Conservation (phyloP, 2,888 invertebrate species). For the Bhutanitis thaidina region DNA sequence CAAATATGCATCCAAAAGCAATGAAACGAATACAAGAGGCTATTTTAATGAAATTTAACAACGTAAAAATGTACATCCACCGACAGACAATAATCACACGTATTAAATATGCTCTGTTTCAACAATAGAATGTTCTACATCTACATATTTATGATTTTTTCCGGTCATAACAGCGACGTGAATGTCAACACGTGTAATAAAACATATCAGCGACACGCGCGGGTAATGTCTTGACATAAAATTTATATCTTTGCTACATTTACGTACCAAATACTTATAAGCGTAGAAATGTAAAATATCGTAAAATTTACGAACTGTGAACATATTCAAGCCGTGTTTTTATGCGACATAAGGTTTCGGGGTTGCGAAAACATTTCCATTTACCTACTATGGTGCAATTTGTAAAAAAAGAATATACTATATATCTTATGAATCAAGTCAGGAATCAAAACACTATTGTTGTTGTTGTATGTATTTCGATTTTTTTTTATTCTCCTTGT, state of each 20-base stretch:
- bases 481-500: too few species aligned
- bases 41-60: too few species aligned
- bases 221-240: constrained; percentile 37
- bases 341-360: constrained; percentile 51
- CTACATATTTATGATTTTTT: background rate
- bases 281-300: constrained; percentile 42
- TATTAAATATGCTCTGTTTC: too few species aligned
- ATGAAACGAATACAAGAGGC: too few species aligned
- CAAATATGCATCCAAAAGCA: too few species aligned
- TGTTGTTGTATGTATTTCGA: too few species aligned
- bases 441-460: too few species aligned
- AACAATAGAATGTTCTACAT: background rate
- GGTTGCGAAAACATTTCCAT: constrained; percentile 1
- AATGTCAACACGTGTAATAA: constrained; percentile 50
- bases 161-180: background rate
- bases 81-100: too few species aligned
- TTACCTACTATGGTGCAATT: constrained; percentile 4
- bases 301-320: constrained; percentile 75
- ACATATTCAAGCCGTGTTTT: constrained; percentile 60
- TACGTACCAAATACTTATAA: constrained; percentile 36
- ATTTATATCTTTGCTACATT: constrained; percentile 38
- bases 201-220: constrained; percentile 40
- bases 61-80: too few species aligned
- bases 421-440: too few species aligned
- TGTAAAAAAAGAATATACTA: background rate